These are phyloP conservation scores for Oreonectes daqikongensis DNA, from an alignment of 2,797 vertebrate species.

Conservation along the genomic window DNA sequence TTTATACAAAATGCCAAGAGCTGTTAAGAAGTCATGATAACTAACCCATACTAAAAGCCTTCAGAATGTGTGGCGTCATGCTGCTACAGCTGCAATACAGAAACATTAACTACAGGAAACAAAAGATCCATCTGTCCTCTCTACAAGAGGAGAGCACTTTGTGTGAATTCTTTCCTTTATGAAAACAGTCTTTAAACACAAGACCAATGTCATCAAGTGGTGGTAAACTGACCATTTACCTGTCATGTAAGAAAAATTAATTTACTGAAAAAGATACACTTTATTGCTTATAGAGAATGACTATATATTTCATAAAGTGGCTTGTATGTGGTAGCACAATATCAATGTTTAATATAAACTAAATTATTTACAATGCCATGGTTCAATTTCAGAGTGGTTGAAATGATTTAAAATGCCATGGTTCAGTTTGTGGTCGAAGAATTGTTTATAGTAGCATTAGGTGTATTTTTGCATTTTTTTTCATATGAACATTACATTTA, in stretches of 20 bases:
- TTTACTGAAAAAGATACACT: background rate
- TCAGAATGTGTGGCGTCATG: background rate
- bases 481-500: background rate
- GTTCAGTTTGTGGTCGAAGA: slow-evolving; percentile 4
- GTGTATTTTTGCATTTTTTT: too few species aligned
- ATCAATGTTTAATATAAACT: slow-evolving; percentile 37
- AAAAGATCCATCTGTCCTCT: slow-evolving; percentile 56
- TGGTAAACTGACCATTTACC: slow-evolving; percentile 6
- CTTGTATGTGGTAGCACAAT: background rate
- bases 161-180: slow-evolving; percentile 25
- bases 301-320: slow-evolving; percentile 35
- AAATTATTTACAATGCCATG: slow-evolving; percentile 18
- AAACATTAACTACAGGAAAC: slow-evolving; percentile 49
- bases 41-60: background rate
- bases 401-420: slow-evolving; percentile 9
- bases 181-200: slow-evolving; percentile 13
- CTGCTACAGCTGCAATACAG: slow-evolving; percentile 10
- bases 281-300: slow-evolving; percentile 12
- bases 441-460: background rate
- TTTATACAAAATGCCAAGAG: background rate
- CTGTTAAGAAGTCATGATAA: background rate
- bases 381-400: slow-evolving; percentile 12
- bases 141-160: slow-evolving; percentile 27
- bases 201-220: slow-evolving; percentile 3
- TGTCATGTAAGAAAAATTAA: slow-evolving; percentile 11